phyloP scores from a whole-genome alignment of 1,140 invertebrate species.

The Stegodyphus dumicola region DNA sequence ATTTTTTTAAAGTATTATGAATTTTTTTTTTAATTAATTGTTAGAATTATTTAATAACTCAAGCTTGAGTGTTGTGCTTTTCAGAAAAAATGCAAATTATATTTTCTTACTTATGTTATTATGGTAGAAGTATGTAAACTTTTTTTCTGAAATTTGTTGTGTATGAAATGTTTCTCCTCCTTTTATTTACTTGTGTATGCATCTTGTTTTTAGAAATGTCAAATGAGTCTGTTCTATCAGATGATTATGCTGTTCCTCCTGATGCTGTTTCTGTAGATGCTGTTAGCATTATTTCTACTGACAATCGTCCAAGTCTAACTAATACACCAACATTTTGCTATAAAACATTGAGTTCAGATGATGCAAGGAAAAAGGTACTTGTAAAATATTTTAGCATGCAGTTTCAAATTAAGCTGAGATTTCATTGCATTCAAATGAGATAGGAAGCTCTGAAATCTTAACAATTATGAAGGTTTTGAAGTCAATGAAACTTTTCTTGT shows the following conservation, averaged over 20 bases:
- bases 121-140: background rate
- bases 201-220: conserved; percentile 78
- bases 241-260: conserved; percentile 95
- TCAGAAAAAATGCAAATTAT: too few relatives aligned
- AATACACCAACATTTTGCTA: conserved; percentile 39
- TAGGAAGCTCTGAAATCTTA: too few relatives aligned
- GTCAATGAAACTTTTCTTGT: too few relatives aligned
- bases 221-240: conserved; percentile 90
- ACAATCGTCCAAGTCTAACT: conserved; percentile 22
- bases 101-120: background rate
- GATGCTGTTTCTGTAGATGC: conserved; percentile 81
- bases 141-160: background rate
- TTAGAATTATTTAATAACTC: too few relatives aligned
- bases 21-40: too few relatives aligned
- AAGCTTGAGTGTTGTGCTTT: too few relatives aligned
- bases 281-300: conserved; percentile 72
- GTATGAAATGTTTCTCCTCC: background rate
- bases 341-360: conserved; percentile 11
- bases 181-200: conserved; percentile 60
- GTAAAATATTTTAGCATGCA: too few relatives aligned
- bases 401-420: too few relatives aligned
- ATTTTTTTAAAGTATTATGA: too few relatives aligned
- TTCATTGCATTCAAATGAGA: too few relatives aligned
- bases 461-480: too few relatives aligned
- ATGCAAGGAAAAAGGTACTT: conserved; percentile 35